A percentile compares a stretch with the other conserved stretches of the same genome.
Evolutionary conservation across 2,888 invertebrate genomes (phyloP).

Genomic region (Campoplex nolae): DNA sequence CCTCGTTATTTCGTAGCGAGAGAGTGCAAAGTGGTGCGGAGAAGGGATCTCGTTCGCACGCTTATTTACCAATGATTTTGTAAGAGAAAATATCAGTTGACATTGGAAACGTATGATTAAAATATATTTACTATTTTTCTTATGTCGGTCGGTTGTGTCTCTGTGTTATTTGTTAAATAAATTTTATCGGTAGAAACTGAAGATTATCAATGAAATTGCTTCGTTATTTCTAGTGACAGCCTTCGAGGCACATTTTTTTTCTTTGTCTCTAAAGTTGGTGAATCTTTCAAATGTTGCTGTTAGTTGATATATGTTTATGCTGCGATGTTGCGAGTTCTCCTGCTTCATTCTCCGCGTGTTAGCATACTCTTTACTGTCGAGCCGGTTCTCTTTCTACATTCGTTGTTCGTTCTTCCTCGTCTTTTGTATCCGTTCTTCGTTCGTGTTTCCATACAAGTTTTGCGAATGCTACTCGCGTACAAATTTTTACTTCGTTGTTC

Average conservation of each 20-base stretch:
- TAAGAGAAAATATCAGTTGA: background rate
- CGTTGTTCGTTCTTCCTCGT: slow-evolving; percentile 26
- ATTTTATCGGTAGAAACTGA: background rate
- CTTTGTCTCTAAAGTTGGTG: background rate
- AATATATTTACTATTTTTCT: background rate
- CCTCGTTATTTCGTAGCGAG: background rate
- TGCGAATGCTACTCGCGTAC: slow-evolving; percentile 45
- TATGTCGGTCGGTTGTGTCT: background rate
- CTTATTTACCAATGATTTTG: background rate
- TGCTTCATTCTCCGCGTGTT: slow-evolving; percentile 27
- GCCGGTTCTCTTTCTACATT: slow-evolving; percentile 22
- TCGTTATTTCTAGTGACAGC: background rate
- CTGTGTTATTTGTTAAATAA: background rate
- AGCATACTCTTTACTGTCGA: slow-evolving; percentile 18
- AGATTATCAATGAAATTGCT: background rate
- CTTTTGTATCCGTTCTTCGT: background rate
- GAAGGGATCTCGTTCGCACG: background rate
- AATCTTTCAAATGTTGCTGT: background rate
- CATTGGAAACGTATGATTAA: background rate
- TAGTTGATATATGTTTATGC: background rate
- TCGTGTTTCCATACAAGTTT: slow-evolving; percentile 21
- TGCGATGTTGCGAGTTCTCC: slow-evolving; percentile 15
- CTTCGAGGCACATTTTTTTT: background rate
- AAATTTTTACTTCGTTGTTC: slow-evolving; percentile 48
- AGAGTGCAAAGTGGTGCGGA: background rate